Base-by-base conservation (phyloP, 2,797 vertebrate genomes). In the Hozukius guyotensis region DNA sequence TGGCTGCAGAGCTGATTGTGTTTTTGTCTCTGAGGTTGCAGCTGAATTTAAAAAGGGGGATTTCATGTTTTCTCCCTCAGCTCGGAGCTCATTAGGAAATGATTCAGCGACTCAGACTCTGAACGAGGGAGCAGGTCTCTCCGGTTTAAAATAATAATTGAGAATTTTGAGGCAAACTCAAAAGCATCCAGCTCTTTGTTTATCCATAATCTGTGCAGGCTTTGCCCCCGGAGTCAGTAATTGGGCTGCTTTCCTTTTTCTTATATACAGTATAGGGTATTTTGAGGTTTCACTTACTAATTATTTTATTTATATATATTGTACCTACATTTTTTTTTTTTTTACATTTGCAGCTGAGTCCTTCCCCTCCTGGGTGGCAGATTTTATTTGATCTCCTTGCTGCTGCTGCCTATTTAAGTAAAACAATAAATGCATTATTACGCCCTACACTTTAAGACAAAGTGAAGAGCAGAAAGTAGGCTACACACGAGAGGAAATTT, bases 11-110 rank as follows among this genome's bases (percentile, higher is more conserved):
- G 76, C 79, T 75, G 73, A 86, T 87, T 83, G 72, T 80, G 86
- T 82, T 87, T 87, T 81, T 63, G 80, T 89, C 84, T 91, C 78
- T 59, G 6, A 79, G 82, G 81, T 68, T 81, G 71, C 68, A 60
- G 67, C 61, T 62, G 80, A 84, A 84, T 85, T 77, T 63, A 79
- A 82, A 78, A 78, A 52, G 20, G 20, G 52, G 59, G 75, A 75
- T 88, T 87, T 91, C 16, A 79, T 72, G 62, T 87, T 52, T 83
- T 82, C 59, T 77, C 77, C 74, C 75, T 86, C 67, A 74, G 82
- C 83, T 87, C 77, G 10, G 63, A 87, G 82, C 88, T 92, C 88
- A 89, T 93, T 92, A 89, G 81, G 81, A 88, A 86, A 87, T 53
- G 68, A 83, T 89, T 87, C 73, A 74, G 82, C 34, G 10, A 83